phyloP scores from a whole-genome alignment of 2,888 invertebrate species.

The Eupelmus urozonus region DNA sequence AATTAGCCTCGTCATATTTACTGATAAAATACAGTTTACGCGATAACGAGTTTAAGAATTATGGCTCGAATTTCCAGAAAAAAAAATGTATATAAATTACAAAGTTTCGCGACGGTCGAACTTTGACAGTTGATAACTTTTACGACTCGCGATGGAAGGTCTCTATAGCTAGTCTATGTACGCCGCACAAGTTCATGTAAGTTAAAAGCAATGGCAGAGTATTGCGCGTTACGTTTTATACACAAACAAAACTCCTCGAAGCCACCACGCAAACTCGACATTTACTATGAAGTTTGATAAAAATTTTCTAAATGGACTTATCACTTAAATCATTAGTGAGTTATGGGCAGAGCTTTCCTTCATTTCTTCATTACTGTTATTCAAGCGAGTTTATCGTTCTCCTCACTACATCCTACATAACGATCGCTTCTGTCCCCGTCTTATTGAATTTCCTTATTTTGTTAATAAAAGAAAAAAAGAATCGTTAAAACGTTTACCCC shows the following conservation, averaged over 20 bases:
- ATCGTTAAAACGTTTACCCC: no score
- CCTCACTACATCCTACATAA: no score
- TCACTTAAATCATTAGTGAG: conserved; percentile 4
- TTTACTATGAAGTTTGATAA: conserved; percentile 20
- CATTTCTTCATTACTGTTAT: conserved; percentile 13
- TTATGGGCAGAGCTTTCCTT: not conserved
- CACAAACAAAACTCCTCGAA: not conserved
- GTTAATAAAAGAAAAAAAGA: no score
- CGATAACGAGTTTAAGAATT: not conserved
- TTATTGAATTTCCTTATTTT: no score
- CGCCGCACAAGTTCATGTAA: conserved; percentile 3
- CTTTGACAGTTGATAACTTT: conserved; percentile 28
- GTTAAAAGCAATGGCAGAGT: conserved; percentile 15
- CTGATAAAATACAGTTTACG: not conserved
- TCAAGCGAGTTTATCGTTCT: not conserved
- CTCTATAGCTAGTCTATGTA: not conserved
- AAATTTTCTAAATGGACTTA: conserved; percentile 22
- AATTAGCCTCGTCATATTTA: no score
- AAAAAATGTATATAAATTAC: conserved; percentile 1
- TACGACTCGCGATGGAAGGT: not conserved
- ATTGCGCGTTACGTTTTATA: no score
- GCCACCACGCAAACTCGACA: conserved; percentile 30
- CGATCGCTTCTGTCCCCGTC: no score
- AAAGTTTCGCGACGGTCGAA: conserved; percentile 12
- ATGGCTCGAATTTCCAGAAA: conserved; percentile 1